Conservation (phyloP, 2,797 vertebrate genomes). For the Sebastes trivittatus region DNA sequence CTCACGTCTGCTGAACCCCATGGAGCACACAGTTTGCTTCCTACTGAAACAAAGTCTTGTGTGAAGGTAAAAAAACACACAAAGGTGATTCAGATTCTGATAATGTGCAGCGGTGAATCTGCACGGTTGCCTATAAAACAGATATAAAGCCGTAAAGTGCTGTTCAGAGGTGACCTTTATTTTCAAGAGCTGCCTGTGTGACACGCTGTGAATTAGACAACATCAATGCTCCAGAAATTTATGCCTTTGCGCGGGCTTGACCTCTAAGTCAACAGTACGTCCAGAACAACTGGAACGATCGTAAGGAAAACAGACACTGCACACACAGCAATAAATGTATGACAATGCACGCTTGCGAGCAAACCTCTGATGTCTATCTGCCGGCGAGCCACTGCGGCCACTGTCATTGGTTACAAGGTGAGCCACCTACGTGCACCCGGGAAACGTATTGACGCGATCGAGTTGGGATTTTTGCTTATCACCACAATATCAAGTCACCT, state of each 20-base stretch:
- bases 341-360: constrained; percentile 25
- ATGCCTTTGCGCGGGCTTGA: constrained; percentile 49
- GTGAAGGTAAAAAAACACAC: background rate
- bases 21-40: background rate
- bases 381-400: constrained; percentile 11
- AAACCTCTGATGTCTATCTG: constrained; percentile 53
- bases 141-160: constrained; percentile 48
- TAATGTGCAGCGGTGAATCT: constrained; percentile 9
- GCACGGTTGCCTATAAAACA: constrained; percentile 52
- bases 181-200: constrained; percentile 45
- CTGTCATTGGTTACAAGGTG: constrained; percentile 75
- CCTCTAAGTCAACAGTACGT: constrained; percentile 64
- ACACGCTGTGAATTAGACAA: constrained; percentile 59
- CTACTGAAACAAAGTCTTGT: background rate
- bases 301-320: constrained; percentile 54
- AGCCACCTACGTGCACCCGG: constrained; percentile 37
- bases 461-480: constrained; percentile 76
- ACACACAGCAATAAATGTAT: constrained; percentile 63
- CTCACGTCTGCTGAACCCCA: background rate
- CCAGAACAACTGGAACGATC: constrained; percentile 34
- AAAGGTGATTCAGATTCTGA: constrained; percentile 17
- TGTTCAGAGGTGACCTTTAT: constrained; percentile 67
- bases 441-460: constrained; percentile 66
- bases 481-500: constrained; percentile 79
- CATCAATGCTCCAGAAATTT: constrained; percentile 48